phyloP scores from a whole-genome alignment of 2,888 invertebrate genomes.

The Habroteleia sp. region DNA sequence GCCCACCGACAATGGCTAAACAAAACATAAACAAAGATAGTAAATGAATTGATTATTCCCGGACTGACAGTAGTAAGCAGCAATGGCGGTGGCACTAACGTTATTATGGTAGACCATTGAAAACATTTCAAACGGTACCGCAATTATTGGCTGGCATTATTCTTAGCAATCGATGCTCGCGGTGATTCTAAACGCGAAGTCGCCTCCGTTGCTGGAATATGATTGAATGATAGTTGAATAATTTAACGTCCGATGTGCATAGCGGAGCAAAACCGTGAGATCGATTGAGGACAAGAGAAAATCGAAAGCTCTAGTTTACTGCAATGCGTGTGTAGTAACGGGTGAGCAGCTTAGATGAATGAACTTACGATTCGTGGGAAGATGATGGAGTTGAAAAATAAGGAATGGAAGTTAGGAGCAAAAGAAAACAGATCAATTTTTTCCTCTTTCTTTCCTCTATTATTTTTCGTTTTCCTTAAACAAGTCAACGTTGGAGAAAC shows the following conservation, averaged over 20 bases:
- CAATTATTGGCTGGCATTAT: slow-evolving; percentile 19
- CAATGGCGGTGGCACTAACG: neutral
- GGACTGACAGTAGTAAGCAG: slow-evolving; percentile 1
- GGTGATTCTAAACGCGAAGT: slow-evolving; percentile 28
- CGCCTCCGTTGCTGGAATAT: slow-evolving; percentile 34
- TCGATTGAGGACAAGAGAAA: slow-evolving; percentile 58
- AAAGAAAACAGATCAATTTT: slow-evolving; percentile 28
- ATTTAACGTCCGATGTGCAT: slow-evolving; percentile 73
- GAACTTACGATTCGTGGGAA: slow-evolving; percentile 64
- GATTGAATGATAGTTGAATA: slow-evolving; percentile 56
- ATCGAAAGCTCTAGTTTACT: slow-evolving; percentile 61
- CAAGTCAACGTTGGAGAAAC: slow-evolving; percentile 7
- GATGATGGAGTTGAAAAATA: slow-evolving; percentile 17
- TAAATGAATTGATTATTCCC: slow-evolving; percentile 11
- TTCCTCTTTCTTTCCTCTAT: slow-evolving; percentile 12
- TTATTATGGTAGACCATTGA: slow-evolving; percentile 8
- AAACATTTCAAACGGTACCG: slow-evolving; percentile 13
- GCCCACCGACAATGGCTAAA: slow-evolving; percentile 2
- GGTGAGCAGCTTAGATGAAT: slow-evolving; percentile 70
- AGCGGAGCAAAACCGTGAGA: slow-evolving; percentile 68
- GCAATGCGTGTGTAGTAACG: slow-evolving; percentile 68
- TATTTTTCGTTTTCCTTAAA: slow-evolving; percentile 5
- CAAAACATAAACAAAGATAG: neutral
- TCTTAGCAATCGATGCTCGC: slow-evolving; percentile 39
- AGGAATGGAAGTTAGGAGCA: slow-evolving; percentile 9